A percentile compares a stretch with the other conserved stretches of the same genome.
These are phyloP conservation scores for Muscicapa striata DNA, from an alignment of 2,797 vertebrate genomes.

Conservation along the genomic window DNA sequence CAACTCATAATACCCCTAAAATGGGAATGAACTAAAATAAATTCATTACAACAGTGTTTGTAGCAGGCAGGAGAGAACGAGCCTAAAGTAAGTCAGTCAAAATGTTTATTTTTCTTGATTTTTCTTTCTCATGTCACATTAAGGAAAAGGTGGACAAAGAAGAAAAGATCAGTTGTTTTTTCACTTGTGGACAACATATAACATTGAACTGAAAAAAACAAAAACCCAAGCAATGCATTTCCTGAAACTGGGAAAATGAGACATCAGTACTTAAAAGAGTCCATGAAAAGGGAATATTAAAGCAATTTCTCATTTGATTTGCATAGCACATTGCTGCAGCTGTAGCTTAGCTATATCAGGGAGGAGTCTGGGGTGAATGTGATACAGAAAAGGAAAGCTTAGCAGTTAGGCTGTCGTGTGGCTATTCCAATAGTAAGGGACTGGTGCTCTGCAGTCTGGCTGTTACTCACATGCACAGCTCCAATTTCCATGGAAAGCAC, in stretches of 20 bases:
- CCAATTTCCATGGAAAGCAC: background rate
- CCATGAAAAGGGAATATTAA: background rate
- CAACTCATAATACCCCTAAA: background rate
- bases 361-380: background rate
- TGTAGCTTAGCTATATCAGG: background rate
- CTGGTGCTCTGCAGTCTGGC: background rate
- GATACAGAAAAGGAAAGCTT: background rate
- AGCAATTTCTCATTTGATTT: conserved; percentile 19
- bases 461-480: background rate
- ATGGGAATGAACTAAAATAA: conserved; percentile 22
- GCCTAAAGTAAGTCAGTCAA: background rate
- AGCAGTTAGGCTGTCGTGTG: background rate
- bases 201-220: background rate
- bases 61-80: background rate
- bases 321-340: background rate
- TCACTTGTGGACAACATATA: background rate
- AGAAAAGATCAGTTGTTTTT: background rate
- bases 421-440: background rate
- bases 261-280: background rate
- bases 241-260: background rate
- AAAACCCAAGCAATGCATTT: background rate
- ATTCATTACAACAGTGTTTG: background rate
- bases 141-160: background rate
- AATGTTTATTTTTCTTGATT: background rate
- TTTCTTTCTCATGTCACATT: background rate